A percentile compares a stretch with the other conserved stretches of the same genome.
These are phyloP conservation scores for Rousettus madagascariensis DNA, from an alignment of 2,797 vertebrate genomes.

Conservation along the genomic window DNA sequence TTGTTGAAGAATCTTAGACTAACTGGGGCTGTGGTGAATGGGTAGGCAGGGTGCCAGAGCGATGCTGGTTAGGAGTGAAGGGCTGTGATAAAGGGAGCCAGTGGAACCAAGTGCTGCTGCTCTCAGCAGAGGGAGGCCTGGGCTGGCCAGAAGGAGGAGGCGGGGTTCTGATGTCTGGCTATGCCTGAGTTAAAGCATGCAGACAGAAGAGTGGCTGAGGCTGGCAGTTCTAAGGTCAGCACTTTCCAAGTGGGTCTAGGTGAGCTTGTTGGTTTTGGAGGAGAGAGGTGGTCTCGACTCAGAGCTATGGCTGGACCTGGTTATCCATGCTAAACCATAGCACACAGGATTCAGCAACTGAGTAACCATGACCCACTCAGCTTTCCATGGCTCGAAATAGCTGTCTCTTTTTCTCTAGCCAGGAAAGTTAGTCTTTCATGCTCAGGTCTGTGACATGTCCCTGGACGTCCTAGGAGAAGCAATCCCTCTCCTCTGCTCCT, in stretches of 20 bases:
- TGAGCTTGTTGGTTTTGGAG: neutral
- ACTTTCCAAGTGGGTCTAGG: neutral
- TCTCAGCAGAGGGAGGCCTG: neutral
- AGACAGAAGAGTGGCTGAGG: neutral
- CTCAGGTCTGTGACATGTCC: neutral
- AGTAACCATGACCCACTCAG: neutral
- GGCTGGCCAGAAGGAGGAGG: neutral
- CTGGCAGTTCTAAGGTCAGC: neutral
- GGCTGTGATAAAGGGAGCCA: too few species aligned
- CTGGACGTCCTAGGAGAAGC: neutral
- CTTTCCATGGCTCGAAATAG: neutral
- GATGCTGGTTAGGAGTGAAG: neutral
- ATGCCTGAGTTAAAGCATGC: neutral
- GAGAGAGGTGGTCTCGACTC: neutral
- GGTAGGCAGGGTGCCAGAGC: too few species aligned
- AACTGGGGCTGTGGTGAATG: rapidly evolving
- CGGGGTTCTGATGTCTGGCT: neutral
- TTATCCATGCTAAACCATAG: neutral
- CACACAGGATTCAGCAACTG: neutral
- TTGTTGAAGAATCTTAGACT: neutral
- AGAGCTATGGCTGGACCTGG: neutral
- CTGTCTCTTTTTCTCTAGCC: neutral
- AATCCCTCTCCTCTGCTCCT: neutral
- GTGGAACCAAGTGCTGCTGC: neutral
- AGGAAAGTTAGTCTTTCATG: neutral